These are phyloP conservation scores for Atherix ibis DNA, from an alignment of 2,888 invertebrate species.

Conservation along the genomic window DNA sequence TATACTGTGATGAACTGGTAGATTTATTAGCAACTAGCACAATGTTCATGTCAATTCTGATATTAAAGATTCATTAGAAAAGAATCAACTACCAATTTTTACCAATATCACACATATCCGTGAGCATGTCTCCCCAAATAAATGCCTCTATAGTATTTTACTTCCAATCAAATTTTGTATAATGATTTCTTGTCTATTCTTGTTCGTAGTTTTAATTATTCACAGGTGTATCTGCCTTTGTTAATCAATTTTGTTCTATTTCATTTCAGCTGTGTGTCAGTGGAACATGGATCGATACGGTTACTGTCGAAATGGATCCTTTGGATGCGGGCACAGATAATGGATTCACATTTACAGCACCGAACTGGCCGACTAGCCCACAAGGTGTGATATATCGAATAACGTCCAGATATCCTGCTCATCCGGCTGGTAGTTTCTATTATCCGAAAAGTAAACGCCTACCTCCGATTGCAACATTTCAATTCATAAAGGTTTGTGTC, in stretches of 20 bases:
- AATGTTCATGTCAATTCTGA: too few species aligned
- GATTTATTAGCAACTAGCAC: too few species aligned
- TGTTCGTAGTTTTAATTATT: too few species aligned
- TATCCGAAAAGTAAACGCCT: slow-evolving; percentile 76
- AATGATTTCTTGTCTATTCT: not conserved
- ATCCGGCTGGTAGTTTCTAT: slow-evolving; percentile 88
- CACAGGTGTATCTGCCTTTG: too few species aligned
- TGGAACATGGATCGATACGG: slow-evolving; percentile 81
- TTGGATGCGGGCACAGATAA: slow-evolving; percentile 89
- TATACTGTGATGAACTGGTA: too few species aligned
- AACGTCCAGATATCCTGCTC: slow-evolving; percentile 74
- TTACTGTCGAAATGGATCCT: slow-evolving; percentile 81
- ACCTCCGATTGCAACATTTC: slow-evolving; percentile 80
- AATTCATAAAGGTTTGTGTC: slow-evolving; percentile 66
- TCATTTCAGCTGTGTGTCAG: slow-evolving; percentile 63
- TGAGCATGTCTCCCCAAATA: slow-evolving; percentile 1
- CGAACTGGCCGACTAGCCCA: slow-evolving; percentile 87
- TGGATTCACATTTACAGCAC: slow-evolving; percentile 92
- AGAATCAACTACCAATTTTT: too few species aligned
- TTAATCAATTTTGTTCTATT: too few species aligned
- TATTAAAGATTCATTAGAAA: too few species aligned
- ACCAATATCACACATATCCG: too few species aligned
- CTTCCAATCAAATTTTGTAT: too few species aligned
- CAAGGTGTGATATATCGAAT: slow-evolving; percentile 78
- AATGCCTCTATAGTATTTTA: slow-evolving; percentile 1